Evolutionary conservation across 2,797 vertebrate species (phyloP).

Genomic region (Numenius phaeopus): DNA sequence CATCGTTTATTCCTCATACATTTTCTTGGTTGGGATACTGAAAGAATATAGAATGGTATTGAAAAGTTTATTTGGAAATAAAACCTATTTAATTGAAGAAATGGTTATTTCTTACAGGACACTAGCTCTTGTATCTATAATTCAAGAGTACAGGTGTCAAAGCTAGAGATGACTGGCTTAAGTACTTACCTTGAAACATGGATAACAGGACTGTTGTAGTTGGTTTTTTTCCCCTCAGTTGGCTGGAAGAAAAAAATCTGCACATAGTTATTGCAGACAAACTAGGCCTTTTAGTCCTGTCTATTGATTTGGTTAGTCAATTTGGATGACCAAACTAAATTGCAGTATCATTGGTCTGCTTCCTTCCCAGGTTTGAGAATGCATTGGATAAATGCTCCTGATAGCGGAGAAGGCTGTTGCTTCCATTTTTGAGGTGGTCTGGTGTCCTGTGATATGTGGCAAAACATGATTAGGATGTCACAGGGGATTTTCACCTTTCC

Average conservation of each 20-base stretch:
- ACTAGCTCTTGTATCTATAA: background rate
- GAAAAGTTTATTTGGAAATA: background rate
- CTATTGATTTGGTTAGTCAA: background rate
- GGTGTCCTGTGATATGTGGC: background rate
- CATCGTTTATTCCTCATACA: background rate
- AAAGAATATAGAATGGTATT: background rate
- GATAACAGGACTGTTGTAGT: background rate
- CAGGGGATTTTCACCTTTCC: slow-evolving; percentile 26
- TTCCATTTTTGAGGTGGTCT: background rate
- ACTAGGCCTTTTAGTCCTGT: background rate
- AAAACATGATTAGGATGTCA: background rate
- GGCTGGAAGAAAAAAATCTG: background rate
- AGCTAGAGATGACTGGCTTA: background rate
- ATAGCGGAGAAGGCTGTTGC: background rate
- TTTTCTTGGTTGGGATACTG: background rate
- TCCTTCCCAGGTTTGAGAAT: background rate
- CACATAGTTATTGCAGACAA: background rate
- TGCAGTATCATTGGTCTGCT: background rate
- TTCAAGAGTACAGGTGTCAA: background rate
- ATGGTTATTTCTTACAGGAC: background rate
- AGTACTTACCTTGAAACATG: background rate
- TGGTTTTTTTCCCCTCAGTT: background rate
- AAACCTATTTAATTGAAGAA: background rate
- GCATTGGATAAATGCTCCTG: background rate
- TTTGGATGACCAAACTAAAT: background rate